Conservation (phyloP, 2,888 invertebrate species). For the Sericinus montela region DNA sequence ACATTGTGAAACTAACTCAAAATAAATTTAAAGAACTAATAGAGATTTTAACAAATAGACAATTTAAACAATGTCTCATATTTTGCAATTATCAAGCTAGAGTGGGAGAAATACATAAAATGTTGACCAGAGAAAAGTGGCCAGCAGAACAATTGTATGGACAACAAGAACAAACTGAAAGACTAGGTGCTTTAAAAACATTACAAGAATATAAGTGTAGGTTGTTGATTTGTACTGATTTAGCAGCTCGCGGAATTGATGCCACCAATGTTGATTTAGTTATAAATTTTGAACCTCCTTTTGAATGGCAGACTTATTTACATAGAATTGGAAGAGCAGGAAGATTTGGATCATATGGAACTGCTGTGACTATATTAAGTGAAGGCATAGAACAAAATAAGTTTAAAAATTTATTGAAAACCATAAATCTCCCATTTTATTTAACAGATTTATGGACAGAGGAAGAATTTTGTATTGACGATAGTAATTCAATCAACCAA, state of each 20-base stretch:
- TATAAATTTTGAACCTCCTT: slow-evolving; percentile 93
- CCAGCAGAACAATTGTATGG: slow-evolving; percentile 88
- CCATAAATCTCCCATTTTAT: slow-evolving; percentile 66
- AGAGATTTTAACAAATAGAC: slow-evolving; percentile 83
- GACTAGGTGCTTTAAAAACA: slow-evolving; percentile 86
- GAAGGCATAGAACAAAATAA: slow-evolving; percentile 80
- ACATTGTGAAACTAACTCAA: slow-evolving; percentile 82
- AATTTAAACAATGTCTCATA: slow-evolving; percentile 94
- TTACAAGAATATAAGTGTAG: slow-evolving; percentile 90
- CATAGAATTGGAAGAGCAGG: slow-evolving; percentile 98
- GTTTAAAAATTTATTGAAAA: slow-evolving; percentile 78
- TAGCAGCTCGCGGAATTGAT: slow-evolving; percentile 96
- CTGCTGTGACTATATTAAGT: slow-evolving; percentile 86
- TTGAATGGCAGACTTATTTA: slow-evolving; percentile 89
- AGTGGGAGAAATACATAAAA: slow-evolving; percentile 87
- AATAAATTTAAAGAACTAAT: slow-evolving; percentile 82
- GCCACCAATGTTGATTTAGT: slow-evolving; percentile 95
- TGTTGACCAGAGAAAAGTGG: slow-evolving; percentile 86
- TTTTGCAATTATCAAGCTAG: slow-evolving; percentile 94
- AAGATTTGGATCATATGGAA: slow-evolving; percentile 92
- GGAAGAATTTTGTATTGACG: slow-evolving; percentile 25
- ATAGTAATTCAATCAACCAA: too few relatives aligned
- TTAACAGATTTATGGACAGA: slow-evolving; percentile 47
- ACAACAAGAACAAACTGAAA: slow-evolving; percentile 86
- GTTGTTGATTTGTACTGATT: slow-evolving; percentile 93